Evolutionary conservation across 2,797 vertebrate genomes (phyloP), one percentile per base, ranked within the genome.

Genomic region (Mormyrus hasselquistii): DNA sequence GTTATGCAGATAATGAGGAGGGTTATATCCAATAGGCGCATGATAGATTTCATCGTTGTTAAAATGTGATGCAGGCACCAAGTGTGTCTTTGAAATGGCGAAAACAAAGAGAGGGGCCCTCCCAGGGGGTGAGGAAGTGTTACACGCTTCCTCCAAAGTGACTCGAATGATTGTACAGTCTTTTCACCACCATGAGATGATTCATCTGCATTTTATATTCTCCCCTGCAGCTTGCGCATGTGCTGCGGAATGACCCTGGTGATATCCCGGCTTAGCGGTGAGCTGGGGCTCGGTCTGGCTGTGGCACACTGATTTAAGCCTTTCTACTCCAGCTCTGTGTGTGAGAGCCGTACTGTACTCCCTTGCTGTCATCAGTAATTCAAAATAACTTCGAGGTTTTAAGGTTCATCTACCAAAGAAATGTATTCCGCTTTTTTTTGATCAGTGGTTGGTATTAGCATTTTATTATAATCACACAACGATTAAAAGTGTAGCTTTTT

Each of bases 401-500:
- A 69, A 76, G 92, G 93, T 93, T 93, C 94, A 93, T 93, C 91
- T 93, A 91, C 92, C 93, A 93, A 92, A 94, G 93, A 93, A 94
- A 95, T 93, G 93, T 93, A 91, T 93, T 93, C 93, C 93, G 93
- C 90, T 84, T 93, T 91, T 90, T 34, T 34, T 34, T 34, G 38
- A 89, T 94, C 94, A 94, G 93, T 92, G 93, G 92, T 93, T 94
- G 91, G 94, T 95, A 94, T 95, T 95, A 95, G 95, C 93, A 94
- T 95, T 95, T 95, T 92, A 92, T 92, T 90, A 90, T 62, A 29
- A 9, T 10, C 41, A 94, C 41, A 94, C 94, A 96, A 91, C 86
- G 91, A 94, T 96, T 91, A 92, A 94, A 94, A 91, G 92, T 49
- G 50, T 50, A 76, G 38, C n/a, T 25, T 83, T n/a, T 50, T 83